Percentiles rank a stretch among this genome's conserved stretches.
phyloP scores from a whole-genome alignment of 2,888 invertebrate species.

The Plagiodera versicolora region DNA sequence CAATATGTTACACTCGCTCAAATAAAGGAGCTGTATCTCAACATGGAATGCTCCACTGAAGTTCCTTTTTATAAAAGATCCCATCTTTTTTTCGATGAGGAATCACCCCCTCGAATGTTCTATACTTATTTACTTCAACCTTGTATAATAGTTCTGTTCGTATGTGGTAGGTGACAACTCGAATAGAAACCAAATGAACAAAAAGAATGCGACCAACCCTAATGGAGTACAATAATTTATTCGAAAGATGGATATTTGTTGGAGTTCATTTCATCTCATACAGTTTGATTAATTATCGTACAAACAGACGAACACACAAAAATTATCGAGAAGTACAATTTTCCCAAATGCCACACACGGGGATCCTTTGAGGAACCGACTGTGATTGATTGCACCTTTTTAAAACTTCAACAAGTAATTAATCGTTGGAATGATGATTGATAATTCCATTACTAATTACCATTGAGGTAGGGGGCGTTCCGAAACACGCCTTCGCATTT shows the following conservation, averaged over 20 bases:
- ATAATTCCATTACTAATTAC: conserved; percentile 28
- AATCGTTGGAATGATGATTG: conserved; percentile 29
- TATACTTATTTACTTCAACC: too few species aligned
- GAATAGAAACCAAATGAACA: too few species aligned
- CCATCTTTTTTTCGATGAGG: too few species aligned
- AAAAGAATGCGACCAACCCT: background rate
- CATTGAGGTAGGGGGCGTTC: conserved; percentile 12
- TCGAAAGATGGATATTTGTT: background rate
- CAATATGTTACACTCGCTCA: too few species aligned
- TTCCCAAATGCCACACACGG: conserved; percentile 25
- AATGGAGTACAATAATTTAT: background rate
- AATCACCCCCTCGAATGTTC: too few species aligned
- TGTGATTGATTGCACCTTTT: conserved; percentile 28
- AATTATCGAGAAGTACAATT: conserved; percentile 20
- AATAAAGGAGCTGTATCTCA: too few species aligned
- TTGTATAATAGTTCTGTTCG: too few species aligned
- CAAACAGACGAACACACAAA: conserved; percentile 17
- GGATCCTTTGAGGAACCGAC: conserved; percentile 19
- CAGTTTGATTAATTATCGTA: conserved; percentile 21
- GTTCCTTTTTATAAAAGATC: too few species aligned
- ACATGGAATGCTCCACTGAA: too few species aligned
- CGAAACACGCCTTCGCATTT: conserved; percentile 4
- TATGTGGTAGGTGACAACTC: too few species aligned
- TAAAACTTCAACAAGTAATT: conserved; percentile 26
- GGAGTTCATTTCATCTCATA: background rate